These are phyloP conservation scores for Poeciliopsis presidionis DNA, from an alignment of 2,797 vertebrate species.

Conservation along the genomic window DNA sequence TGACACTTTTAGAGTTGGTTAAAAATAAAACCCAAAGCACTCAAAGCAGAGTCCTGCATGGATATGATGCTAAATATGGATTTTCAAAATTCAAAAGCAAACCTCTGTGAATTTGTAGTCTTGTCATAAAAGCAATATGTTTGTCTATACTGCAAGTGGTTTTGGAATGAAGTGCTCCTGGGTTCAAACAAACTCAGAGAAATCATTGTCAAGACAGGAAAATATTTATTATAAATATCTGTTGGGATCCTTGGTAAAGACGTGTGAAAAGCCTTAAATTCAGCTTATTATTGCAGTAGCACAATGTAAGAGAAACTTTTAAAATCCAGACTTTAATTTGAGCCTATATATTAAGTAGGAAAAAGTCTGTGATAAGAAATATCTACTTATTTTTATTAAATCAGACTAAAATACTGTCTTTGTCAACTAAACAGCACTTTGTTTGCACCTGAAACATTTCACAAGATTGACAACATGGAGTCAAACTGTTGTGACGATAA, in stretches of 20 bases:
- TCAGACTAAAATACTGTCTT: background rate
- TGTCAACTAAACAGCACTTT: background rate
- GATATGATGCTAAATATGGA: conserved; percentile 58
- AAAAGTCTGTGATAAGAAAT: too few species aligned
- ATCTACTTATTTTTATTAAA: too few species aligned
- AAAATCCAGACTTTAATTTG: background rate
- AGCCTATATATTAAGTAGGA: background rate
- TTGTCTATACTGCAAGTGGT: conserved; percentile 46
- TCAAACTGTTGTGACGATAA: background rate
- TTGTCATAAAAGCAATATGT: conserved; percentile 50
- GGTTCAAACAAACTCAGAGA: background rate
- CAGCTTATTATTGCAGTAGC: background rate
- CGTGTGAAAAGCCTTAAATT: background rate
- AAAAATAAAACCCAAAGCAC: conserved; percentile 45
- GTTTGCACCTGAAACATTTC: background rate
- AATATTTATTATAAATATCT: background rate
- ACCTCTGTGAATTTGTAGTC: conserved; percentile 61
- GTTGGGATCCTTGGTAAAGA: background rate
- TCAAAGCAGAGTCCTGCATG: conserved; percentile 25
- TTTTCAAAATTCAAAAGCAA: conserved; percentile 67
- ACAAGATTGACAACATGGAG: background rate
- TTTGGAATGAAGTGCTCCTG: background rate
- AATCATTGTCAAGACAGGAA: background rate
- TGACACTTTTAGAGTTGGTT: conserved; percentile 11
- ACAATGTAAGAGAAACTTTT: background rate